These are phyloP conservation scores for Garrulus glandarius DNA, from an alignment of 2,797 vertebrate species.

Conservation along the genomic window DNA sequence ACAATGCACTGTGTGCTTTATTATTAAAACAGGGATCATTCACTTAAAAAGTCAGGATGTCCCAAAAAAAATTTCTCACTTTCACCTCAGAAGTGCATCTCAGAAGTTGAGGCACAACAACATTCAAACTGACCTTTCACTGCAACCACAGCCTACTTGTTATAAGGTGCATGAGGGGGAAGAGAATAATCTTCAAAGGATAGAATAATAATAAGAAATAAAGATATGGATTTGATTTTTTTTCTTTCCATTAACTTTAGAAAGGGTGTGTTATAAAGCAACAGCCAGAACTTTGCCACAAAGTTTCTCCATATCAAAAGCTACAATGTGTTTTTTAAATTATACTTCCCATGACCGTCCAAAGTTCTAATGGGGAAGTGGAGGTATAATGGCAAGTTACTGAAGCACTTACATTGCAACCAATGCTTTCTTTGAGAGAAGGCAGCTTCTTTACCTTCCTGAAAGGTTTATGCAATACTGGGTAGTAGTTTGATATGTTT, in stretches of 20 bases:
- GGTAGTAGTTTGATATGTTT: neutral
- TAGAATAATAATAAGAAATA: neutral
- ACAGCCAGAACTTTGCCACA: neutral
- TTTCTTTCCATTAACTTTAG: neutral
- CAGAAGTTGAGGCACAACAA: neutral
- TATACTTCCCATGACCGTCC: accelerated
- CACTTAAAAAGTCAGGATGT: neutral
- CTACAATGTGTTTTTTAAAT: neutral
- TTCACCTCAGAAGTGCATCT: neutral
- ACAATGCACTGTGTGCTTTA: neutral
- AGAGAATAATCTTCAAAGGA: neutral
- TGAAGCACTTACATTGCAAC: neutral
- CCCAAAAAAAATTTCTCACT: neutral
- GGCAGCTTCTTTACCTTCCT: neutral
- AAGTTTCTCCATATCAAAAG: neutral
- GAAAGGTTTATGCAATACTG: neutral
- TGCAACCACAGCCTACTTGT: neutral
- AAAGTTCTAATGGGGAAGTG: neutral
- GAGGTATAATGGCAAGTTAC: neutral
- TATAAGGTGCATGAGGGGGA: neutral
- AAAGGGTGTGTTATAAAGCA: neutral
- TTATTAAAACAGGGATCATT: neutral
- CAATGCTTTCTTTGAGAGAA: neutral
- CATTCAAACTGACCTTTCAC: neutral
- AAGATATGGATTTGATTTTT: neutral